Conservation (phyloP, 2,888 invertebrate species). For the Aricia artaxerxes region DNA sequence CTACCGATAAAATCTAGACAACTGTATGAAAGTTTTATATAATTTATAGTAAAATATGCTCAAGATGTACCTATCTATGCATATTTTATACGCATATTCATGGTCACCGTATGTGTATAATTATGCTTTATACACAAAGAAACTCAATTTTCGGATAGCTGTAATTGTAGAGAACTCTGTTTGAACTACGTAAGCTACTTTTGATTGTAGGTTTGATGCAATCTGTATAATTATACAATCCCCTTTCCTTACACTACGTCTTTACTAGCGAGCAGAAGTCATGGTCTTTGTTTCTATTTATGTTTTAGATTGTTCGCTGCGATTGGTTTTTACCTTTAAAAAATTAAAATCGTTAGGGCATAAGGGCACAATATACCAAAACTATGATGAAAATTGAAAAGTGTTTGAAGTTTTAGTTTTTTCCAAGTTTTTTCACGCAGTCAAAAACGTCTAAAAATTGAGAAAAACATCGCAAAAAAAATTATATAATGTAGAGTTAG, state of each 20-base stretch:
- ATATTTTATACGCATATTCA: background rate
- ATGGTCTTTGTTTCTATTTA: background rate
- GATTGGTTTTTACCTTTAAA: too few relatives aligned
- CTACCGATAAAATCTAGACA: background rate
- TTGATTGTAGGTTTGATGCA: constrained; percentile 25
- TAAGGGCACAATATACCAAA: too few relatives aligned
- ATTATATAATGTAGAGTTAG: too few relatives aligned
- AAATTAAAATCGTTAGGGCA: too few relatives aligned
- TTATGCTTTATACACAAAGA: constrained; percentile 19
- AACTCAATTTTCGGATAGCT: constrained; percentile 12
- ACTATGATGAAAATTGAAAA: too few relatives aligned
- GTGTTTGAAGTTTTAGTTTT: too few relatives aligned
- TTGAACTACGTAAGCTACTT: constrained; percentile 25
- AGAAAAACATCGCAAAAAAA: too few relatives aligned
- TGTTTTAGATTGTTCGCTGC: background rate
- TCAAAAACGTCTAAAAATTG: too few relatives aligned
- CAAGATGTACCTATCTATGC: background rate
- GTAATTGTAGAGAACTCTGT: constrained; percentile 11
- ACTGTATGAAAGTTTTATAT: background rate
- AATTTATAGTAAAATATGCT: background rate
- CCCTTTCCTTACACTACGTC: background rate
- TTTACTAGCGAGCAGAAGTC: background rate
- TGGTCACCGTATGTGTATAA: constrained; percentile 6
- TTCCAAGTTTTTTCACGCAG: too few relatives aligned
- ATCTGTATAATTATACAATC: constrained; percentile 21